phyloP scores from a whole-genome alignment of 2,113 vertebrate genomes.

The Nothoprocta pentlandii region DNA sequence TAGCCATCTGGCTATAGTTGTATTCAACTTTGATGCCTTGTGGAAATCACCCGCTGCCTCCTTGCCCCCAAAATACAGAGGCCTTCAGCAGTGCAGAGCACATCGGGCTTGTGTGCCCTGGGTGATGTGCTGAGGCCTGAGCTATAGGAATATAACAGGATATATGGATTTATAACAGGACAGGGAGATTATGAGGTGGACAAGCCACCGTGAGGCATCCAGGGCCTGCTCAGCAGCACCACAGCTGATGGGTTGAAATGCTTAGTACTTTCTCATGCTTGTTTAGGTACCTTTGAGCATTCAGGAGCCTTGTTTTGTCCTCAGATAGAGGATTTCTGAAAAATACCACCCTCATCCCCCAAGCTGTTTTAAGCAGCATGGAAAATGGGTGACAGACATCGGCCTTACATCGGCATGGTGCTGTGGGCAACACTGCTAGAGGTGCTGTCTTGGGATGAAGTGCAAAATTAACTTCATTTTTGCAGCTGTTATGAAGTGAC shows the following conservation, averaged over 20 bases:
- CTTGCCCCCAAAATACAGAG: neutral
- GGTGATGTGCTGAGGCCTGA: neutral
- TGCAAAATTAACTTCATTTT: neutral
- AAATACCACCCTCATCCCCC: no score
- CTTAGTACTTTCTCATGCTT: neutral
- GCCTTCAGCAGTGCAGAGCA: neutral
- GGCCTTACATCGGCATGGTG: neutral
- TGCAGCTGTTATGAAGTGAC: neutral
- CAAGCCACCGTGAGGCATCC: neutral
- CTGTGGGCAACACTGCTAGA: neutral
- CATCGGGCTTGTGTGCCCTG: neutral
- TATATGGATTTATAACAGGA: neutral
- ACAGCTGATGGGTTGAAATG: neutral
- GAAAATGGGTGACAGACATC: neutral
- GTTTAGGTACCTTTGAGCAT: neutral
- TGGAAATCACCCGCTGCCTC: neutral
- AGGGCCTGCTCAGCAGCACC: neutral
- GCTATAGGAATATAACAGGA: neutral
- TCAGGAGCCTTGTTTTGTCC: neutral
- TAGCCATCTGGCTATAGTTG: neutral
- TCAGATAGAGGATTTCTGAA: neutral
- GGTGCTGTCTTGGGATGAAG: neutral
- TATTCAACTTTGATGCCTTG: neutral
- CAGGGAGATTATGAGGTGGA: neutral
- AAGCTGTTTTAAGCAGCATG: neutral